A percentile compares a stretch with the other conserved stretches of the same genome.
Conservation (phyloP, 2,888 invertebrate species). For the Drosophila emarginata region DNA sequence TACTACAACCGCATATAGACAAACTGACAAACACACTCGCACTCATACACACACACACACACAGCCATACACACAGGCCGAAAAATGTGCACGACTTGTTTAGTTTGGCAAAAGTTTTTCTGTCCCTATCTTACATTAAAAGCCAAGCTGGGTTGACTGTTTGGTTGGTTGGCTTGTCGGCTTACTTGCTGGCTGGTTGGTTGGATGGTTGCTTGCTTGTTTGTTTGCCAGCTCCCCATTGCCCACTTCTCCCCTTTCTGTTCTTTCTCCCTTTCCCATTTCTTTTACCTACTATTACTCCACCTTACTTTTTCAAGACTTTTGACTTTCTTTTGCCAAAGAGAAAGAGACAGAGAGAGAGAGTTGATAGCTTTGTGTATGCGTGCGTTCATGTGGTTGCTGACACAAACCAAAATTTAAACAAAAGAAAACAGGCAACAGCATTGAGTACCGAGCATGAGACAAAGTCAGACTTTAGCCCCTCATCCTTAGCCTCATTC, state of each 20-base stretch:
- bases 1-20: constrained; percentile 24
- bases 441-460: constrained; percentile 67
- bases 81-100: constrained; percentile 71
- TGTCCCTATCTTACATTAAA: constrained; percentile 24
- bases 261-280: constrained; percentile 31
- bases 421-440: constrained; percentile 71
- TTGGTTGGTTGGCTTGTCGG: neutral
- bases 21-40: constrained; percentile 35
- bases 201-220: neutral
- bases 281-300: constrained; percentile 52
- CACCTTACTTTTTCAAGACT: constrained; percentile 54
- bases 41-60: constrained; percentile 24
- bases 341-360: constrained; percentile 39
- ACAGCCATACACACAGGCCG: constrained; percentile 20
- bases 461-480: constrained; percentile 48
- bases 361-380: constrained; percentile 69
- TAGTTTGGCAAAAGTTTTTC: constrained; percentile 52
- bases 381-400: constrained; percentile 70
- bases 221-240: constrained; percentile 36
- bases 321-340: constrained; percentile 70
- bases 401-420: constrained; percentile 78
- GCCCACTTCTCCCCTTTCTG: neutral
- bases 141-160: too few relatives aligned
- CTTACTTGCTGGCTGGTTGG: neutral
- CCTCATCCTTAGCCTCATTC: constrained; percentile 18